A percentile compares a stretch with the other conserved stretches of the same genome.
Evolutionary conservation across 2,113 vertebrate genomes (phyloP).

Genomic region (Hassar affinis): DNA sequence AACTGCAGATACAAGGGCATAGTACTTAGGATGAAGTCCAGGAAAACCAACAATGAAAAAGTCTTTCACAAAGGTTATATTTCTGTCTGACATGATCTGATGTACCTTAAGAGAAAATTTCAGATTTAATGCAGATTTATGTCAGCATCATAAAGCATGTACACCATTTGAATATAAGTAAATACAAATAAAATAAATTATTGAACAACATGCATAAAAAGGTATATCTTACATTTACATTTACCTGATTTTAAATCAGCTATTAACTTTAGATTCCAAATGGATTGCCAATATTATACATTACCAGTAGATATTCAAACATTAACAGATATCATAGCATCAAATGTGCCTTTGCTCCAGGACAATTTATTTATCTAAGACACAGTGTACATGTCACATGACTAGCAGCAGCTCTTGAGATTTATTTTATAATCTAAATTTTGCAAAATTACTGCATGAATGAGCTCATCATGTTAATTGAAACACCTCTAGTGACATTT

Average conservation of each 20-base stretch:
- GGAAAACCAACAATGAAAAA: conserved; percentile 56
- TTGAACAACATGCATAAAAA: too few species aligned
- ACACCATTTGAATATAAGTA: not conserved
- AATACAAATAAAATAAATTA: not conserved
- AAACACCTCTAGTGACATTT: too few species aligned
- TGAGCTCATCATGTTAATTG: too few species aligned
- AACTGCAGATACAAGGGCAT: conserved; percentile 46
- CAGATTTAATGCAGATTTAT: not conserved
- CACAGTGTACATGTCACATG: not conserved
- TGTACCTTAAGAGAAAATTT: not conserved
- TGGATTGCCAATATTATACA: not conserved
- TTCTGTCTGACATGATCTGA: conserved; percentile 50
- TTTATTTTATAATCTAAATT: too few species aligned
- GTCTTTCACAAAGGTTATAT: conserved; percentile 55
- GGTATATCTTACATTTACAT: too few species aligned
- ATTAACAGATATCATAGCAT: not conserved
- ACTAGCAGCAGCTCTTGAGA: not conserved
- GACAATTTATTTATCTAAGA: not conserved
- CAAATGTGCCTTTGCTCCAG: not conserved
- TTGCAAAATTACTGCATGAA: too few species aligned
- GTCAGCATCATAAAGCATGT: not conserved
- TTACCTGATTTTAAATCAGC: not conserved
- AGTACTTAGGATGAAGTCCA: conserved; percentile 50
- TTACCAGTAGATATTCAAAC: not conserved
- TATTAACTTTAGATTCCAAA: not conserved